A percentile compares a stretch with the other conserved stretches of the same genome.
phyloP scores from a whole-genome alignment of 2,888 invertebrate species.

The Phlogophora meticulosa region DNA sequence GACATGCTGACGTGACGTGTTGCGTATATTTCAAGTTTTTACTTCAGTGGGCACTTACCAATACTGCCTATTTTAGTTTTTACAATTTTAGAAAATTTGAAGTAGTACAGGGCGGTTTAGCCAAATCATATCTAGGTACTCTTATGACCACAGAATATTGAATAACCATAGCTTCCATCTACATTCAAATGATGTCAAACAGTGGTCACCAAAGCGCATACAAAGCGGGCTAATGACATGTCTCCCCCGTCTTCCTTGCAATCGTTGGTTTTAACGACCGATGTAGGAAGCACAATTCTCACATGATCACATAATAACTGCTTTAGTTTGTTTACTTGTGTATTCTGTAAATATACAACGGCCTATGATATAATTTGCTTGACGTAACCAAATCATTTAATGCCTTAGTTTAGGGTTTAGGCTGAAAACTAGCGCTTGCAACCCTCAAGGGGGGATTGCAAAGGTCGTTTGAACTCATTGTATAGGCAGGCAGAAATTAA shows the following conservation, averaged over 20 bases:
- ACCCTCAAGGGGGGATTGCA: no score
- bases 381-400: background rate
- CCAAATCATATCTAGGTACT: no score
- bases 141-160: background rate
- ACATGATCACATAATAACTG: slow-evolving; percentile 16
- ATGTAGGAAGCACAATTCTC: slow-evolving; percentile 13
- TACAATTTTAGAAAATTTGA: no score
- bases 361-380: no score
- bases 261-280: slow-evolving; percentile 23
- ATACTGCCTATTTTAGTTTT: no score
- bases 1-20: no score
- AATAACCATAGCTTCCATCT: background rate
- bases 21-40: no score
- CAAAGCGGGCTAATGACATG: slow-evolving; percentile 10
- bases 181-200: slow-evolving; percentile 13
- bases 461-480: no score
- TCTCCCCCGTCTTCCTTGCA: slow-evolving; percentile 4
- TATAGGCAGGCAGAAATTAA: no score
- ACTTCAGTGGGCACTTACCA: no score
- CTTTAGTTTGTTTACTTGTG: background rate
- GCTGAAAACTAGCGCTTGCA: no score
- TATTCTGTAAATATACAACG: background rate
- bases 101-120: no score
- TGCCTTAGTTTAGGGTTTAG: background rate
- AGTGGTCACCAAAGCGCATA: slow-evolving; percentile 17